Evolutionary conservation across 2,113 vertebrate species (phyloP), one percentile per base, ranked within the genome.

Genomic region (Alligator sinensis): DNA sequence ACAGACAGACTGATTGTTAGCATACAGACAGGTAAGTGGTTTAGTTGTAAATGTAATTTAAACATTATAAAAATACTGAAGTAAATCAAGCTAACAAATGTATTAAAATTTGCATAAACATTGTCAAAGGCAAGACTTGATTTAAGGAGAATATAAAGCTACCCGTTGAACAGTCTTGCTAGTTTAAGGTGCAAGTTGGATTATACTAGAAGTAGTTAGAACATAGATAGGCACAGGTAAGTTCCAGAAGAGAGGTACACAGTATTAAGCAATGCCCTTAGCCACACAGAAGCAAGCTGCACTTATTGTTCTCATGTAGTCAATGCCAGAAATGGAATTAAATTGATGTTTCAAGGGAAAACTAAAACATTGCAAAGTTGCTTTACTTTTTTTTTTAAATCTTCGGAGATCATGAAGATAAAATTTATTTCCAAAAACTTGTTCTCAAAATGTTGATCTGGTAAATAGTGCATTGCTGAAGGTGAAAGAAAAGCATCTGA

Each of bases 61-160:
- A 72, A 91, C 84, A 76, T 72, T 91, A 80, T 91, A 93, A 82
- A 96, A 86, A 96, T 34, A 97, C 84, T 60, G 78, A 89, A 84
- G 27, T 91, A 91, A 87, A 75, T 89, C 0, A 3, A 30, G 19
- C 68, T 90, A 89, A 93, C 28, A 82, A 79, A 63, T 75, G 58
- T 24, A 22, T 78, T 90, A 91, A 94, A 95, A 64, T 55, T 77
- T 91, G 78, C 82, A 89, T 90, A 89, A 95, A 74, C 2, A 27
- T 72, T 86, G 77, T 90, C 62, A 82, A 47, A 94, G 80, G 87
- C 84, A 89, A 94, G 82, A 63, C 60, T 92, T 75, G 54, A 62
- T 82, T 88, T 3, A 74, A 91, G 21, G 81, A 86, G 84, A 95
- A 86, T 28, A 21, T 78, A 84, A 91, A 86, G 1, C 16, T 91